These are phyloP conservation scores for Nyctibius bracteatus DNA, from an alignment of 2,113 vertebrate genomes.

Conservation along the genomic window DNA sequence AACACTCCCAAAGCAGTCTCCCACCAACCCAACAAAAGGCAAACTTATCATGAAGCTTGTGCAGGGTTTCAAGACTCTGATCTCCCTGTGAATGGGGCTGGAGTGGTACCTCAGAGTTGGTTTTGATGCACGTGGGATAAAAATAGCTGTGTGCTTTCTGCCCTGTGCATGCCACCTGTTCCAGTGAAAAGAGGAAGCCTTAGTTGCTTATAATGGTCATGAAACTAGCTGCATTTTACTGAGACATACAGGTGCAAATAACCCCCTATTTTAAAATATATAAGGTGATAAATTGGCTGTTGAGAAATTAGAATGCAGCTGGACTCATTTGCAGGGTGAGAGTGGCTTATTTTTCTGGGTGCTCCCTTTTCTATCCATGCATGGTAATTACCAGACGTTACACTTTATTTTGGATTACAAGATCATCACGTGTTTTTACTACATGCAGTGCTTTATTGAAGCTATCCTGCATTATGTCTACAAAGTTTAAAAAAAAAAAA, in stretches of 20 bases:
- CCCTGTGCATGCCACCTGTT: constrained; percentile 16
- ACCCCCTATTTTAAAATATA: background rate
- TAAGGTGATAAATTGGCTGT: background rate
- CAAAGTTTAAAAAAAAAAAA: background rate
- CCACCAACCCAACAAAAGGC: background rate
- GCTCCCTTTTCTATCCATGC: background rate
- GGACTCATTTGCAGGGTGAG: background rate
- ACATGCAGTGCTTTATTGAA: background rate
- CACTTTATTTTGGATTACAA: background rate
- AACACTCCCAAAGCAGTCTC: background rate
- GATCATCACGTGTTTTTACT: constrained; percentile 13
- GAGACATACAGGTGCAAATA: constrained; percentile 28
- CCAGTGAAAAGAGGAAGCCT: constrained; percentile 55
- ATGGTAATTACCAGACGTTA: background rate
- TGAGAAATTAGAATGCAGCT: background rate
- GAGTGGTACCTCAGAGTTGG: background rate
- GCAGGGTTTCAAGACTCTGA: background rate
- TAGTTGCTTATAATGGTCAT: background rate
- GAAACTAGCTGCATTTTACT: constrained; percentile 29
- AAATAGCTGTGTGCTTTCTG: constrained; percentile 19
- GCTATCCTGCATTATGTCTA: background rate
- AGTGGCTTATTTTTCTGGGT: background rate
- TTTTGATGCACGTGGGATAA: background rate
- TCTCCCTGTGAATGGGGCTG: background rate
- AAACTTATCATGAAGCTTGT: background rate